Base-by-base conservation (phyloP, 2,888 invertebrate species). In the Hylaea fasciaria region DNA sequence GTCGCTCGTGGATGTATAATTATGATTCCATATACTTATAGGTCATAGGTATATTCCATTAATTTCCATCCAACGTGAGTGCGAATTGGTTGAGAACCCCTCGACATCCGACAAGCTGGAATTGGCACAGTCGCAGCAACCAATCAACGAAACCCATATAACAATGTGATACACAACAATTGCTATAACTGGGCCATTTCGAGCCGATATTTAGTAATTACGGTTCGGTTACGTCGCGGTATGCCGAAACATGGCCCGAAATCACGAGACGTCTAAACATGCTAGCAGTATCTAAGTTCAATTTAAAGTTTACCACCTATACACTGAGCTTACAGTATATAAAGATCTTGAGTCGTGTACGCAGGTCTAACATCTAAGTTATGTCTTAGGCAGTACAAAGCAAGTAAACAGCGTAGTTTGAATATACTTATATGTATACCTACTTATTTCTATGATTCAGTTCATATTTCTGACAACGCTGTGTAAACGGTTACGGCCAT, bases 191-290 rank as follows among this genome's bases (percentile, higher is more conserved):
- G 65, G 69, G 64, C 52, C 69, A 62, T 65, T 69, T 62, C 55
- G 64, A 58, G 55, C 60, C 68, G 69, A 73, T 72, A 71, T 74
- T 75, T 73, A 64, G 70, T 73, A 76, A 81, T 74, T 71, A 62
- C 66, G 58, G 59, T 62, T 65, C 54, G 74, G 69, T 73, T 75
- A 74, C 67, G 62, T 65, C 55, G 57, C 41, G 17, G 56, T 64
- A 52, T 65, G 61, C 32, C 51, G 62, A 64, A 65, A 64, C 50
- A 47, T 58, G 64, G 51, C 22, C 56, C 13, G 43, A 54, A 58
- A 59, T 51, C 50, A 40, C 39, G 40, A 39, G 13, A 48, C 29
- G 14, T 41, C 47, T 53, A 40, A 12, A 53, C 40, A 17, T 39
- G 17, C 29, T 37, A 32, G 0, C 48, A 53, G 58, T 49, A 22